These are phyloP conservation scores for Solenodon paradoxus DNA, from an alignment of 2,113 vertebrate genomes.

Conservation along the genomic window DNA sequence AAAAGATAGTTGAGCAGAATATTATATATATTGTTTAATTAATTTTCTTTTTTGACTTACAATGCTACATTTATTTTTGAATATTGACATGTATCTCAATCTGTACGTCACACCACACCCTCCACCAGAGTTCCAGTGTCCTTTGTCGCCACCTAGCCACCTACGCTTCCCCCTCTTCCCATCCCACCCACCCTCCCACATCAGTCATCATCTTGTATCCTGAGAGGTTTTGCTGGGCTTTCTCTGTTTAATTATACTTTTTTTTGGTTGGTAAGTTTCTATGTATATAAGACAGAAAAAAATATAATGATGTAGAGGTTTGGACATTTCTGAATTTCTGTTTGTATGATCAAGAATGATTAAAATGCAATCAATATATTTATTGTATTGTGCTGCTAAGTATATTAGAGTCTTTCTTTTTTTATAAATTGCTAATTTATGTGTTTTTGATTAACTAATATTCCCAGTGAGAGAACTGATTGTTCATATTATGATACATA, in stretches of 20 bases:
- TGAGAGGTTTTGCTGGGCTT: no score
- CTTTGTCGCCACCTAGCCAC: no score
- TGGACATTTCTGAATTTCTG: slow-evolving; percentile 8
- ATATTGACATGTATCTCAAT: no score
- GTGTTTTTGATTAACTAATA: not conserved
- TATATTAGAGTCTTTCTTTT: not conserved
- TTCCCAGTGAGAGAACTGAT: not conserved
- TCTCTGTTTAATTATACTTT: slow-evolving; percentile 15
- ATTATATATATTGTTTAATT: no score
- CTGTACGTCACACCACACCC: no score
- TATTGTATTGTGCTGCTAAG: not conserved
- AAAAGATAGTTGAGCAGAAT: not conserved
- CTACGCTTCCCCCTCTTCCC: no score
- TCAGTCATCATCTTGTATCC: no score
- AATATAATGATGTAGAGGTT: not conserved
- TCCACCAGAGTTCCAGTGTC: no score
- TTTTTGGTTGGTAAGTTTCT: not conserved
- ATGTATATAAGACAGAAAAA: not conserved
- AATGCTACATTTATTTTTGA: no score
- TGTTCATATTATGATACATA: not conserved
- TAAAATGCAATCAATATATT: not conserved
- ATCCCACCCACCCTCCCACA: no score
- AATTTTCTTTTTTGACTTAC: no score
- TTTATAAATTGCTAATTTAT: not conserved
- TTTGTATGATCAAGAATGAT: slow-evolving; percentile 12